Base-by-base conservation (phyloP, 92 coral and sea anemone genomes). In the Porites lobata region DNA sequence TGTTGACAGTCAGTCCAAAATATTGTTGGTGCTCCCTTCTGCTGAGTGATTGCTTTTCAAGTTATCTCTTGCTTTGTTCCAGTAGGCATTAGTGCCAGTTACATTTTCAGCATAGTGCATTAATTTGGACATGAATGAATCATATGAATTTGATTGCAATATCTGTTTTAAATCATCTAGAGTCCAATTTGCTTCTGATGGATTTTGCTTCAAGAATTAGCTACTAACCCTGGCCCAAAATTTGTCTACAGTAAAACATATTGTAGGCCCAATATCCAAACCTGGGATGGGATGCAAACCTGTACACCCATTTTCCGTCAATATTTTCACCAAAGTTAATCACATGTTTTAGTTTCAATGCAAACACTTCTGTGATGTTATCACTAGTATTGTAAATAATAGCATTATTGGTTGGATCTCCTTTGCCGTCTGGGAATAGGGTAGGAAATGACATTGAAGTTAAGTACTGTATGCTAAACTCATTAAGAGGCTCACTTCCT, bases 391-490 rank as follows among this genome's bases (percentile, higher is more conserved):
- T 65, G 47, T 76, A 73, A 0, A 6, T 85, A 75, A 58, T 2
- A 11, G 89, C 81, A 58, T 63, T 85, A 66, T 93, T 90, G 32
- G 91, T 93, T 71, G 96, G 93, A 58, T 88, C 94, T 1, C 90
- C 94, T 79, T 88, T 88, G 20, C 84, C 80, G 65, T 84, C 87
- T 80, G 88, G 59, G 77, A 80, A 92, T 54, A 88, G 75, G 5
- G 92, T 88, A 50, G 92, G 94, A 58, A 92, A 93, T 50, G 96
- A 93, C 92, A 93, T 72, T 76, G 96, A 72, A 50, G 93, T 90
- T 65, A 92, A 67, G 68, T 86, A 83, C 59, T 84, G 80, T 11
- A 47, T 58, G 14, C 64, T 61, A 50, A 69, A 90, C 61, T 86
- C 96, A 90, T 87, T 93, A 22, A 93, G 73, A 11, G 92, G 92